Percentiles rank a stretch among this genome's conserved stretches.
These are phyloP conservation scores for Digitonthophagus gazella DNA, from an alignment of 2,888 invertebrate genomes.

Conservation along the genomic window DNA sequence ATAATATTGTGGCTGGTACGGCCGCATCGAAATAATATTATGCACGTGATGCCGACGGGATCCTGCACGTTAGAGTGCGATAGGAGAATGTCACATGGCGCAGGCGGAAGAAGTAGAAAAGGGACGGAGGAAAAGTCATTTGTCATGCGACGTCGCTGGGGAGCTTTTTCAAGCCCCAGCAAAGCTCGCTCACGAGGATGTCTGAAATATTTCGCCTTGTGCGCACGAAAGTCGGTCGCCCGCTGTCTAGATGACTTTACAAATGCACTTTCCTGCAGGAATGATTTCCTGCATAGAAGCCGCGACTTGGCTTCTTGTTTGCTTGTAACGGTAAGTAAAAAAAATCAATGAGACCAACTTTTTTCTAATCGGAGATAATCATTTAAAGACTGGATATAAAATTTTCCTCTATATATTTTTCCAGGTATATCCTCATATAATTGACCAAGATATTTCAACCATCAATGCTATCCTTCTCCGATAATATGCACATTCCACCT, in stretches of 20 bases:
- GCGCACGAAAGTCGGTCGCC: background rate
- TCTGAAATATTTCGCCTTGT: conserved; percentile 13
- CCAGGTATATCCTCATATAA: too few relatives aligned
- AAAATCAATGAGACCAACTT: background rate
- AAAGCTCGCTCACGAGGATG: conserved; percentile 1
- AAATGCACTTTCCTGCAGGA: background rate
- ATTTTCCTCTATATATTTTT: too few relatives aligned
- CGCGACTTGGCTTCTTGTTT: background rate
- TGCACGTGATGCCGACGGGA: conserved; percentile 8
- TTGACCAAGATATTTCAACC: too few relatives aligned
- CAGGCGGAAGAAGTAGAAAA: background rate
- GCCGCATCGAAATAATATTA: conserved; percentile 13
- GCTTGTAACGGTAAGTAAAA: background rate
- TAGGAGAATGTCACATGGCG: background rate
- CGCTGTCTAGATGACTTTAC: background rate
- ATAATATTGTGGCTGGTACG: conserved; percentile 12
- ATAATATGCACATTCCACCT: background rate
- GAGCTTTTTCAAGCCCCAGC: conserved; percentile 12
- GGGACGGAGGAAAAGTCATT: conserved; percentile 11
- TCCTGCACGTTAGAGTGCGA: background rate
- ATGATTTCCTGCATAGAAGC: background rate
- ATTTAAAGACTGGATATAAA: background rate
- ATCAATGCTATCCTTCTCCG: background rate
- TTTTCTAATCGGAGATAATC: background rate
- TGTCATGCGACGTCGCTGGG: conserved; percentile 10